Percentiles rank a stretch among this genome's conserved stretches.
Conservation (phyloP, 2,888 invertebrate genomes). For the Cosmia pyralina region DNA sequence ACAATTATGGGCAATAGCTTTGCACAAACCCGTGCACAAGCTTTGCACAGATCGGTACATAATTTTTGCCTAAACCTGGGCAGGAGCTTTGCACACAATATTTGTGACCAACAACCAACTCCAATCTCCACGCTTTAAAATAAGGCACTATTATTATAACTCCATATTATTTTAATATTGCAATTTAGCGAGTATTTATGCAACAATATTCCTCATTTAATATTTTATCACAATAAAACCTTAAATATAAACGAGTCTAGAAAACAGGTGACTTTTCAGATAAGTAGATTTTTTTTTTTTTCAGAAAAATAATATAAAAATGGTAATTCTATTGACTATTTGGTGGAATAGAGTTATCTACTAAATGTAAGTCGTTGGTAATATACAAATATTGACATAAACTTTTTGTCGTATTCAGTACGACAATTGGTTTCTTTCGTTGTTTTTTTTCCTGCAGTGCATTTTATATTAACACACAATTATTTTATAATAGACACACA, state of each 20-base stretch:
- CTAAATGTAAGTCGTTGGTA: conserved; percentile 62
- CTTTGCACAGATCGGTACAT: neutral
- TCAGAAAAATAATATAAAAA: conserved; percentile 5
- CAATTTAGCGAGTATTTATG: conserved; percentile 63
- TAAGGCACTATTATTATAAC: conserved; percentile 77
- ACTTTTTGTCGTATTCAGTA: conserved; percentile 34
- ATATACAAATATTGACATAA: conserved; percentile 41
- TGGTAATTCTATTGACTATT: conserved; percentile 67
- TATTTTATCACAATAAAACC: conserved; percentile 65
- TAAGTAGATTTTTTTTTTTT: conserved; percentile 3
- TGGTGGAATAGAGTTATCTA: conserved; percentile 60
- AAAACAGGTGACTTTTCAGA: conserved; percentile 37
- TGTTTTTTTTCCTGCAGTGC: conserved; percentile 11
- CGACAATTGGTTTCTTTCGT: conserved; percentile 21
- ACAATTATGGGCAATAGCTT: neutral
- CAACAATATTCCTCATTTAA: conserved; percentile 60
- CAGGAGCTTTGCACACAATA: neutral
- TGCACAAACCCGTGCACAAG: neutral
- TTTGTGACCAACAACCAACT: conserved; percentile 13
- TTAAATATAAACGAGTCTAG: conserved; percentile 52
- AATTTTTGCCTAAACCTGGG: neutral
- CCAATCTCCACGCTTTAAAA: conserved; percentile 19
- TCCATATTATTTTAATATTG: conserved; percentile 66
- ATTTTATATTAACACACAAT: neutral
- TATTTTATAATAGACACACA: conserved; percentile 5